These are phyloP conservation scores for Balearica regulorum DNA, from an alignment of 2,797 vertebrate species.

Conservation along the genomic window DNA sequence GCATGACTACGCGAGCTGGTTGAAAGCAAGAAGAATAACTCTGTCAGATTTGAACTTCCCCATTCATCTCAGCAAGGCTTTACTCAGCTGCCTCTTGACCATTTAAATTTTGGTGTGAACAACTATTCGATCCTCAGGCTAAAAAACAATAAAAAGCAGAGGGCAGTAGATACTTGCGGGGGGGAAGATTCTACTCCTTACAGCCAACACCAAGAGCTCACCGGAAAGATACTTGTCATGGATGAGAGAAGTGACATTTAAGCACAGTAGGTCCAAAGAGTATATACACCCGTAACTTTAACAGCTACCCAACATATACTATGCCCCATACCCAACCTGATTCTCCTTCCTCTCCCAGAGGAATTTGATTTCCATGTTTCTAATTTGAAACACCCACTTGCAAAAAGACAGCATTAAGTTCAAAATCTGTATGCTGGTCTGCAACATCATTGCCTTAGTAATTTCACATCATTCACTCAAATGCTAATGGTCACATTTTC, in stretches of 20 bases:
- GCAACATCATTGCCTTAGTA: neutral
- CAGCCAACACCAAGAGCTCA: neutral
- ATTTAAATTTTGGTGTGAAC: neutral
- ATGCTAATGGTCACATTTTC: neutral
- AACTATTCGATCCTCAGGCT: neutral
- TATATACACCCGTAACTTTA: neutral
- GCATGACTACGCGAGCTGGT: accelerated
- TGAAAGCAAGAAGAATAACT: neutral
- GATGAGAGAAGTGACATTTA: neutral
- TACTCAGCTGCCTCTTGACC: neutral
- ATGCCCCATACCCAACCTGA: neutral
- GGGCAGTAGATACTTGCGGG: neutral
- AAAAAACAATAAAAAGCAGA: neutral
- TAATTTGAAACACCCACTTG: neutral
- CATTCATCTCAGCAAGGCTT: neutral
- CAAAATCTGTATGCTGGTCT: neutral
- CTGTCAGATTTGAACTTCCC: neutral
- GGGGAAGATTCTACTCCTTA: neutral
- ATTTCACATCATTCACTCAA: neutral
- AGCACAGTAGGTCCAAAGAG: neutral
- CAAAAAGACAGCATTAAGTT: neutral
- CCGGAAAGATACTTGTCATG: accelerated
- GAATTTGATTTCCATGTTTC: neutral
- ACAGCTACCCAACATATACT: neutral
- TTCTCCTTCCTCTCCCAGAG: neutral